Percentiles rank a stretch among this genome's conserved stretches.
Evolutionary conservation across 2,888 invertebrate genomes (phyloP).

Genomic region (Flexamia atlantica): DNA sequence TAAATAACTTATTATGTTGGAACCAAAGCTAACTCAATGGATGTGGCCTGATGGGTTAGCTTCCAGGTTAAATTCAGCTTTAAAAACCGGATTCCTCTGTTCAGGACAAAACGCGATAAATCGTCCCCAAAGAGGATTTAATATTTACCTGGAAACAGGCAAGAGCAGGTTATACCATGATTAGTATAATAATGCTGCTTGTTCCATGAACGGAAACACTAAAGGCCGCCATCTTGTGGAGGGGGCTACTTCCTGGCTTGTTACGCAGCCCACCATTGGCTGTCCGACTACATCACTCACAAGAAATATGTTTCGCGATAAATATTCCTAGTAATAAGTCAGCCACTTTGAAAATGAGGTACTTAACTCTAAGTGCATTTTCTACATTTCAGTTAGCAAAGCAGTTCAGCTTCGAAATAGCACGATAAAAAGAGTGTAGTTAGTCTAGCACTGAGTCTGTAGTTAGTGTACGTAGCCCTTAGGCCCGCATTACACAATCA

Average conservation of each 20-base stretch:
- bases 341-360: conserved; percentile 10
- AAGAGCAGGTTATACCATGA: conserved; percentile 37
- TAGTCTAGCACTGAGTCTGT: too few relatives aligned
- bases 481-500: too few relatives aligned
- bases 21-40: too few relatives aligned
- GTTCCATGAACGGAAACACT: conserved; percentile 46
- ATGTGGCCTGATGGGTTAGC: too few relatives aligned
- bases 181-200: conserved; percentile 29
- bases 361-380: conserved; percentile 8
- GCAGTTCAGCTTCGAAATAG: neutral
- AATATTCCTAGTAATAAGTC: conserved; percentile 4
- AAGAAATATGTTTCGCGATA: neutral
- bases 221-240: conserved; percentile 45
- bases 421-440: neutral
- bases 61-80: too few relatives aligned
- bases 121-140: conserved; percentile 13
- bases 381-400: neutral
- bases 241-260: conserved; percentile 37
- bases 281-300: neutral
- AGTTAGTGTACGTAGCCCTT: too few relatives aligned
- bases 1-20: too few relatives aligned
- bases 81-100: neutral
- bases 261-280: conserved; percentile 18
- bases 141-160: conserved; percentile 37
- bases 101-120: neutral